Percentiles rank a stretch among this genome's conserved stretches.
phyloP scores from a whole-genome alignment of 2,797 vertebrate species.

The Microcaecilia unicolor region DNA sequence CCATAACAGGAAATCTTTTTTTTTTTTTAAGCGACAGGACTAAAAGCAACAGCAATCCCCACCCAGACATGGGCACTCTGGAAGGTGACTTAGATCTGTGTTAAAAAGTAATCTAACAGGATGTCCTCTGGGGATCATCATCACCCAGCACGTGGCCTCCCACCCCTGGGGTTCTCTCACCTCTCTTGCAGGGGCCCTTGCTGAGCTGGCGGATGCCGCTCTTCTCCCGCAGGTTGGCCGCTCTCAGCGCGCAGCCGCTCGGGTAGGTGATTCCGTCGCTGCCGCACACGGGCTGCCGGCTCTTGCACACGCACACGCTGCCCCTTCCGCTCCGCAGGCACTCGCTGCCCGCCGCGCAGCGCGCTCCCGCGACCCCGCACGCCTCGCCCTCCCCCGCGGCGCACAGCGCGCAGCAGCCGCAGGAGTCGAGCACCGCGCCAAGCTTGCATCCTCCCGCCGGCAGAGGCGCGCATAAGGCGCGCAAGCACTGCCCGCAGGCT shows the following conservation, averaged over 20 bases:
- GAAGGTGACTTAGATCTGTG: too few species aligned
- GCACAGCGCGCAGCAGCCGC: conserved; percentile 72
- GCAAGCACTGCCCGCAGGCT: conserved; percentile 51
- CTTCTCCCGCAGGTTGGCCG: conserved; percentile 56
- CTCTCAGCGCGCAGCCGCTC: conserved; percentile 69
- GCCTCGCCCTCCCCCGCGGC: conserved; percentile 62
- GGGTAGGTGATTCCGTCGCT: conserved; percentile 67
- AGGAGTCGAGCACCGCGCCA: conserved; percentile 55
- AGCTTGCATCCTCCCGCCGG: conserved; percentile 55
- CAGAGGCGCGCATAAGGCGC: conserved; percentile 49
- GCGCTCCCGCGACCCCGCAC: conserved; percentile 53
- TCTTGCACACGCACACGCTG: conserved; percentile 73
- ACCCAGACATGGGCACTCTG: too few species aligned
- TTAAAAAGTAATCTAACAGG: too few species aligned
- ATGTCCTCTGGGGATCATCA: too few species aligned
- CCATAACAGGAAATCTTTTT: too few species aligned
- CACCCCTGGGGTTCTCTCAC: conserved; percentile 39
- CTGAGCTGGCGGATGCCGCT: conserved; percentile 44
- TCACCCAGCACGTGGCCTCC: too few species aligned
- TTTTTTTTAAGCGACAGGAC: too few species aligned
- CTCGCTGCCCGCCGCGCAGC: conserved; percentile 73
- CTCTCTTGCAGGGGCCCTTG: conserved; percentile 79
- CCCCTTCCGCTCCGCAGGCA: conserved; percentile 55
- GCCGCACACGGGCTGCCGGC: conserved; percentile 75
- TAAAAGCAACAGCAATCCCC: too few species aligned